phyloP scores from a whole-genome alignment of 2,797 vertebrate genomes.

The Ciconia nigra region DNA sequence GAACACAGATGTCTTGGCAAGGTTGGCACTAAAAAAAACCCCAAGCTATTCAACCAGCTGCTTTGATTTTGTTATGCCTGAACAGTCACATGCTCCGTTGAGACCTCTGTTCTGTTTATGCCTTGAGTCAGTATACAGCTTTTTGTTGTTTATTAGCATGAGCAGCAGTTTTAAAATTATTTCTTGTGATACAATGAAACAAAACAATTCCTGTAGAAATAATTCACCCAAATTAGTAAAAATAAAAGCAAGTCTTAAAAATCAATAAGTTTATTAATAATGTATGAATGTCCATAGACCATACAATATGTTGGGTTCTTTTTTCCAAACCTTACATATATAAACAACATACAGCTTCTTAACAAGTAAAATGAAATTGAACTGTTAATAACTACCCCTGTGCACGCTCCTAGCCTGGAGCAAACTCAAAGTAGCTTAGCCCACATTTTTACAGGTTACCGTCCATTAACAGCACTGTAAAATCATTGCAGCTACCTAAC shows the following conservation, averaged over 20 bases:
- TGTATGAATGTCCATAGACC: neutral
- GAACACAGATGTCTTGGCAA: constrained; percentile 47
- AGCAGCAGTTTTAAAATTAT: neutral
- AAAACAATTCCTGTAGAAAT: neutral
- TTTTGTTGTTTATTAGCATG: neutral
- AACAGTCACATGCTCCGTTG: neutral
- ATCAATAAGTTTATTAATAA: neutral
- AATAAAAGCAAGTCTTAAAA: neutral
- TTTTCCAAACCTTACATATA: neutral
- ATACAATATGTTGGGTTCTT: fast-evolving
- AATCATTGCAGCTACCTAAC: neutral
- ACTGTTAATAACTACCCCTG: neutral
- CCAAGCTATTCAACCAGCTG: constrained; percentile 36
- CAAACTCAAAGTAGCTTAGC: neutral
- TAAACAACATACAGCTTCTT: neutral
- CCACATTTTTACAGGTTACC: neutral
- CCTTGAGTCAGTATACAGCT: neutral
- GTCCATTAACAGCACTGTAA: neutral
- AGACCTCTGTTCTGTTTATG: constrained; percentile 7
- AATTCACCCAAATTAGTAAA: neutral
- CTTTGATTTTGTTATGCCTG: constrained; percentile 39
- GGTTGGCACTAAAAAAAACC: constrained; percentile 20
- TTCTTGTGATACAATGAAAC: neutral
- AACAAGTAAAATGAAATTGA: neutral
- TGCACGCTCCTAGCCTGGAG: neutral